phyloP scores from a whole-genome alignment of 2,888 invertebrate genomes.

The Cotesia congregata region DNA sequence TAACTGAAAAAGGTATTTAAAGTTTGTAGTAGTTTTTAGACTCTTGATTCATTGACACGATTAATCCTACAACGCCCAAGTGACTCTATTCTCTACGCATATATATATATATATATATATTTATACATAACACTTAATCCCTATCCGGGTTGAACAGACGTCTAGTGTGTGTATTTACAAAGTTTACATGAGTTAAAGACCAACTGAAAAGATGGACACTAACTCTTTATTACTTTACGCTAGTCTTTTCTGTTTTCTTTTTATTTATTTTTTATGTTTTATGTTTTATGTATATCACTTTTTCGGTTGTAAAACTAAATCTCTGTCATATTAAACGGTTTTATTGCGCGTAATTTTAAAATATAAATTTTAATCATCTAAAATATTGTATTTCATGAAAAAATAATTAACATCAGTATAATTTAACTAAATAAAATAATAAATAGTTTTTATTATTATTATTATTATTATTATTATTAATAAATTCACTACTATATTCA shows the following conservation, averaged over 20 bases:
- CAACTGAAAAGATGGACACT: neutral
- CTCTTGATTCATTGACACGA: neutral
- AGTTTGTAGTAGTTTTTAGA: conserved; percentile 21
- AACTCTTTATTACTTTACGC: neutral
- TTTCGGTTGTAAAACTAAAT: neutral
- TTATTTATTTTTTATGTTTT: neutral
- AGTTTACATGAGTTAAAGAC: conserved; percentile 1
- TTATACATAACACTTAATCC: too few species aligned
- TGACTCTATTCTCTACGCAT: too few species aligned
- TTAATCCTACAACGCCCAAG: too few species aligned
- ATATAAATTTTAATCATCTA: neutral
- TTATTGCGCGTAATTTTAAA: neutral
- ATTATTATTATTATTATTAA: neutral
- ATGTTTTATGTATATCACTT: neutral
- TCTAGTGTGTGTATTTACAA: neutral
- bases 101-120: too few species aligned
- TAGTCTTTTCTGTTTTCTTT: neutral
- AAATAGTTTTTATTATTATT: neutral
- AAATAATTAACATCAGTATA: too few species aligned
- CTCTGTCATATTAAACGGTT: neutral
- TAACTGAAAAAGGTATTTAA: conserved; percentile 26
- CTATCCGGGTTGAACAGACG: too few species aligned
- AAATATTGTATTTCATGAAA: neutral
- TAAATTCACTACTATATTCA: neutral
- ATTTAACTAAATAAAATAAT: neutral